Conservation (phyloP, 2,888 invertebrate species). For the Epinotia ramella region DNA sequence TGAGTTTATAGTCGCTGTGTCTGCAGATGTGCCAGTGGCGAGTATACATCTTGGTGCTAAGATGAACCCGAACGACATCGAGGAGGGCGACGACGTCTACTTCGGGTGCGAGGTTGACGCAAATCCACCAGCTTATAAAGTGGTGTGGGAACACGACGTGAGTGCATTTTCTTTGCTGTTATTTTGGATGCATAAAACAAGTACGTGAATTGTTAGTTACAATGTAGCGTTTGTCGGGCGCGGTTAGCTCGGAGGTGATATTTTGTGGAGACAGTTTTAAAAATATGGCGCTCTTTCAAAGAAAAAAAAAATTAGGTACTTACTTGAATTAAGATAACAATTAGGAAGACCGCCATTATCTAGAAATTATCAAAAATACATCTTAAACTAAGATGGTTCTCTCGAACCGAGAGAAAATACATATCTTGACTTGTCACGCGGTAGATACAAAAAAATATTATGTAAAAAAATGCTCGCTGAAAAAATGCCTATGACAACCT, state of each 20-base stretch:
- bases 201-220: slow-evolving; percentile 43
- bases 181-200: slow-evolving; percentile 43
- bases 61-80: slow-evolving; percentile 82
- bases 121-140: slow-evolving; percentile 82
- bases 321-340: too few species aligned
- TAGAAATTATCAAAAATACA: too few species aligned
- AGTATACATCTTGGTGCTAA: slow-evolving; percentile 75
- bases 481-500: too few species aligned
- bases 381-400: too few species aligned
- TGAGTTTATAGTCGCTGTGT: slow-evolving; percentile 40
- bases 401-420: too few species aligned
- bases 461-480: too few species aligned
- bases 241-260: slow-evolving; percentile 3
- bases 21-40: slow-evolving; percentile 75
- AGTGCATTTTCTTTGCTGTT: slow-evolving; percentile 56
- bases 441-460: too few species aligned
- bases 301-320: too few species aligned
- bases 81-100: slow-evolving; percentile 82
- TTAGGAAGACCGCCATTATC: too few species aligned
- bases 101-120: slow-evolving; percentile 81
- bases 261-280: slow-evolving; percentile 18
- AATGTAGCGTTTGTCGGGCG: slow-evolving; percentile 25
- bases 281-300: not conserved
- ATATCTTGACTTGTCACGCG: too few species aligned
- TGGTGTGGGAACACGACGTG: slow-evolving; percentile 83